These are phyloP conservation scores for Alaudala cheleensis DNA, from an alignment of 2,113 vertebrate species.

Conservation along the genomic window DNA sequence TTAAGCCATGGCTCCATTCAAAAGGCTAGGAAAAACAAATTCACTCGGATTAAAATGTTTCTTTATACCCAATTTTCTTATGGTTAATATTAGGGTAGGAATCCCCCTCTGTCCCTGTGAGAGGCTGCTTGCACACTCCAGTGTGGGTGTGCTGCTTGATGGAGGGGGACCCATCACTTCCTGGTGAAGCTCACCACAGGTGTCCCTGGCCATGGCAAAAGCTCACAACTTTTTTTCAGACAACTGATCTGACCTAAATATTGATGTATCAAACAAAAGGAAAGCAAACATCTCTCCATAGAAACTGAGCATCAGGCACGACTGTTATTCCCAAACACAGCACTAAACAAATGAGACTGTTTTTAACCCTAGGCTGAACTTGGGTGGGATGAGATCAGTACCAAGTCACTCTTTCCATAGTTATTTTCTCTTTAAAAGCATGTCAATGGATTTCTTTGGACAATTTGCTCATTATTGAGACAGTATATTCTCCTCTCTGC, in stretches of 20 bases:
- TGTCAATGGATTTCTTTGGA: not conserved
- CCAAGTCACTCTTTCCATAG: not conserved
- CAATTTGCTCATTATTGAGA: not conserved
- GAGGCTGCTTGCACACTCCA: not conserved
- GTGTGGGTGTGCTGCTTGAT: not conserved
- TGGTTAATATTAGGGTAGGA: not conserved
- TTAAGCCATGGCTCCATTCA: slow-evolving; percentile 50
- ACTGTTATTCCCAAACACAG: not conserved
- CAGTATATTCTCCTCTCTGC: not conserved
- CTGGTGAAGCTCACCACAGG: not conserved
- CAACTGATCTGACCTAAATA: not conserved
- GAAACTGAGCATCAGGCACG: not conserved
- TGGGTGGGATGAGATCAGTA: not conserved
- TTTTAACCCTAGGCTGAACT: slow-evolving; percentile 1
- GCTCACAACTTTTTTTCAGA: not conserved
- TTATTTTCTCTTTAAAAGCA: not conserved
- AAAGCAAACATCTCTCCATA: not conserved
- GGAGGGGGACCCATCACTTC: not conserved
- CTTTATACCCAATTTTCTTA: not conserved
- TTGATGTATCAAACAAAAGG: not conserved
- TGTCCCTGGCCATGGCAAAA: not conserved
- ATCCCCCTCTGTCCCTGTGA: not conserved
- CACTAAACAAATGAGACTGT: not conserved
- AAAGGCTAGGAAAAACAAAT: slow-evolving; percentile 56
- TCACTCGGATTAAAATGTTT: slow-evolving; percentile 30